Evolutionary conservation across 2,888 invertebrate species (phyloP), one percentile per base, ranked within the genome.

Genomic region (Disparrhopalites patrizii): DNA sequence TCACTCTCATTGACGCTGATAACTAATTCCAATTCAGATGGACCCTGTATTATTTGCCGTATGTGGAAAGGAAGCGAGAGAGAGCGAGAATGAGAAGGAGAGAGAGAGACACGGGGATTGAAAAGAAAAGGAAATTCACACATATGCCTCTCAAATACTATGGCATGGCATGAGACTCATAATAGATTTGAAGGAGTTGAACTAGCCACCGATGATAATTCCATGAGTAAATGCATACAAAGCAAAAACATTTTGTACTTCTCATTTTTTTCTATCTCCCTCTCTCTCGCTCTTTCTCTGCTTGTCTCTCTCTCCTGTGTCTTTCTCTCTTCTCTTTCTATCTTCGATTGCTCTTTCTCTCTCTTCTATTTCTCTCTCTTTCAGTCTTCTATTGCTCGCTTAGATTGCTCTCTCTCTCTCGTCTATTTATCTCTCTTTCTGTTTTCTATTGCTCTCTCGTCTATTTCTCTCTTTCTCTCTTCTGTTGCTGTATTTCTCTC

Each of bases 1-100:
- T 60, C 57, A 57, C 23, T 20, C 56, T 56, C 58, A 58, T 58
- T 58, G 58, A 58, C 58, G 30, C n/a, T 28, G 43, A n/a, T 58
- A 58, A 58, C 58, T 5, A 43, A 58, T 30, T 58, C 25, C 56
- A 15, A 36, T 10, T 15, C 36, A 10, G 15, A 7, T 36, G 7
- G 36, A n/a, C n/a, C n/a, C 36, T 36, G 36, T 7, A 7, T 36
- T 15, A 36, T 36, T 36, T 36, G 8, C 36, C n/a, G n/a, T n/a
- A 36, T 15, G 15, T 36, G 15, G 36, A 36, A 36, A 36, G 15
- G 36, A 36, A 36, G 15, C 15, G 36, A 7, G 15, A 10, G 7
- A 15, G 7, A 36, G 15, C 36, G 36, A 36, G 36, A 36, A 10
- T 10, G 36, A 36, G 15, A 10, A 36, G 8, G 15, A 36, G 36